Percentiles rank a stretch among this genome's conserved stretches.
These are phyloP conservation scores for Rhopilema esculentum DNA, from an alignment of 30 jellyfish, hydroid and myxozoan genomes.

Conservation along the genomic window DNA sequence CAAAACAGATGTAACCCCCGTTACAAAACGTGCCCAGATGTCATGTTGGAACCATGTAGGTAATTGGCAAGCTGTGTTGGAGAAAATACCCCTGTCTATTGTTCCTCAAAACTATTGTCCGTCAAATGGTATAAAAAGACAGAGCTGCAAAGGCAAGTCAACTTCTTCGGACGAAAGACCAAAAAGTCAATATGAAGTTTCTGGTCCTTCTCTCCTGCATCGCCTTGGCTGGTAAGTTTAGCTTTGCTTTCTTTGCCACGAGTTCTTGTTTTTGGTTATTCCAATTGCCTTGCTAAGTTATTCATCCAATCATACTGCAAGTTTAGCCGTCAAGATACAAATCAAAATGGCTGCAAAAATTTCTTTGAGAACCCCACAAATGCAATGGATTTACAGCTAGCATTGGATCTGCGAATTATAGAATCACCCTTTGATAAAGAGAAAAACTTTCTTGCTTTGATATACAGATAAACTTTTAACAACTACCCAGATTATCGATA, in stretches of 20 bases:
- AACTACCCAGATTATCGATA: too few species aligned
- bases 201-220: constrained; percentile 45
- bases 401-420: too few species aligned
- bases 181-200: constrained; percentile 60
- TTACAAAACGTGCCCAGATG: not conserved
- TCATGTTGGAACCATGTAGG: not conserved
- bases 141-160: not conserved
- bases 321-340: too few species aligned
- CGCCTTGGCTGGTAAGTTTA: constrained; percentile 66
- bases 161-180: constrained; percentile 26
- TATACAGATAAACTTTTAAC: too few species aligned
- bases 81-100: constrained; percentile 33
- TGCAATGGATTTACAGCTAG: too few species aligned
- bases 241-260: not conserved
- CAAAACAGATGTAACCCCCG: constrained; percentile 20
- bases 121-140: constrained; percentile 35
- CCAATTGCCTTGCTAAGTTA: too few species aligned
- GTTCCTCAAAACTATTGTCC: constrained; percentile 51
- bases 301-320: too few species aligned
- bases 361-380: too few species aligned
- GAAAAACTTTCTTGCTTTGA: too few species aligned
- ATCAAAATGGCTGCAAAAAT: too few species aligned
- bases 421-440: too few species aligned
- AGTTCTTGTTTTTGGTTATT: not conserved
- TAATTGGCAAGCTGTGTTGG: constrained; percentile 5